Conservation (phyloP, 2,113 vertebrate species). For the Colossoma macropomum region DNA sequence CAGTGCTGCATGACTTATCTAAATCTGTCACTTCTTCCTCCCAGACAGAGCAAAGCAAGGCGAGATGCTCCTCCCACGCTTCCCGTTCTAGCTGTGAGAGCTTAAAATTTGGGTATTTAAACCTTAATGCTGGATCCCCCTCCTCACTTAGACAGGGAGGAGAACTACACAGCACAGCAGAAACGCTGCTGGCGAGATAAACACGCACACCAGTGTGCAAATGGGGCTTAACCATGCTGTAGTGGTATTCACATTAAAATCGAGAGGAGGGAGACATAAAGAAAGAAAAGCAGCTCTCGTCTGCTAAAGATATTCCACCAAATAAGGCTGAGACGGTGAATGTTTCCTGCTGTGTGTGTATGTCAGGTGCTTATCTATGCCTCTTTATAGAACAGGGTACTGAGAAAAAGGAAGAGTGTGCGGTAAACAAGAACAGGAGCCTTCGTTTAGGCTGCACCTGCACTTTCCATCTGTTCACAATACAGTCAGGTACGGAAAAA, state of each 20-base stretch:
- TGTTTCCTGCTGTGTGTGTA: conserved; percentile 15
- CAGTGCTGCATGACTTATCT: not conserved
- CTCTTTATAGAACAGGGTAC: not conserved
- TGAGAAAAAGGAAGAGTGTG: not conserved
- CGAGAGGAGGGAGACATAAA: not conserved
- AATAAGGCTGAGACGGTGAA: not conserved
- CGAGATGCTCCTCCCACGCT: not conserved
- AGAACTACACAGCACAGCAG: not conserved
- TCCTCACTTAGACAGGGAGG: not conserved
- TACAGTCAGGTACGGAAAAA: no score
- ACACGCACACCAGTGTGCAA: not conserved
- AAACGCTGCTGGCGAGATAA: conserved; percentile 29
- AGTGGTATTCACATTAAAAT: not conserved
- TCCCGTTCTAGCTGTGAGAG: not conserved
- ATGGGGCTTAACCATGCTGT: conserved; percentile 1
- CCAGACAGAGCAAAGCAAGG: no score
- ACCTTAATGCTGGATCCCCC: conserved; percentile 1
- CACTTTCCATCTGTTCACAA: not conserved
- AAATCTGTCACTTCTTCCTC: no score
- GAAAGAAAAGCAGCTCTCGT: not conserved
- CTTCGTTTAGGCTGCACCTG: not conserved
- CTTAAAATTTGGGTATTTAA: not conserved
- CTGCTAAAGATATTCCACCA: conserved; percentile 22
- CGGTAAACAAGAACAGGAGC: no score
- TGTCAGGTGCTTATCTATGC: conserved; percentile 6